These are phyloP conservation scores for Platygyra sinensis DNA, from an alignment of 64 coral and sea anemone species.

Conservation along the genomic window DNA sequence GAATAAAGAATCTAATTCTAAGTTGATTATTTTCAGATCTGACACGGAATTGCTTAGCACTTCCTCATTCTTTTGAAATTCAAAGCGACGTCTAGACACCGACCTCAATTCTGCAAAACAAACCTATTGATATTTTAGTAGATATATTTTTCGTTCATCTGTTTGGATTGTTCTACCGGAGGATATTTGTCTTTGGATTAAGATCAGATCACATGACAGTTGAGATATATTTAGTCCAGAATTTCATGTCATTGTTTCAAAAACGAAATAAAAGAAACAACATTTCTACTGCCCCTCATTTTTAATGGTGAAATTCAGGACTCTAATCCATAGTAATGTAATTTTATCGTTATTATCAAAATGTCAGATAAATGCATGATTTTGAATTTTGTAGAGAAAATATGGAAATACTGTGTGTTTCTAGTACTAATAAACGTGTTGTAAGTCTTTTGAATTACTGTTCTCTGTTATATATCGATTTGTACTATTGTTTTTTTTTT, in stretches of 20 bases:
- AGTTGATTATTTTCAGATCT: no score
- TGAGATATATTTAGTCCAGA: no score
- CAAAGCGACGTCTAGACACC: not conserved
- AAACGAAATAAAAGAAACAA: not conserved
- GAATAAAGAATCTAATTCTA: no score
- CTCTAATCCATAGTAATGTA: not conserved
- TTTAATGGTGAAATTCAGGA: not conserved
- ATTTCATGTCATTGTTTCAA: not conserved
- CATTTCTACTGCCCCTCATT: not conserved
- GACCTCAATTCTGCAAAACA: not conserved
- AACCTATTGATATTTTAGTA: not conserved
- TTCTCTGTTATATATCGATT: no score
- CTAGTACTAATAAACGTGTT: not conserved
- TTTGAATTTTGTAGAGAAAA: conserved; percentile 1
- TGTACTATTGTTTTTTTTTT: no score
- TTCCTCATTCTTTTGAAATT: not conserved
- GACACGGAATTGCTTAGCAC: not conserved
- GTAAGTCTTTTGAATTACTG: not conserved
- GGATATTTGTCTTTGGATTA: not conserved
- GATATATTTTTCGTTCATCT: not conserved
- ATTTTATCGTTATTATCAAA: not conserved
- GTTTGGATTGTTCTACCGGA: not conserved
- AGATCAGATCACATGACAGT: no score
- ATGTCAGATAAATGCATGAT: not conserved
- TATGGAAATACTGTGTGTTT: not conserved